phyloP scores from a whole-genome alignment of 2,888 invertebrate species.

The Norana najaformis region DNA sequence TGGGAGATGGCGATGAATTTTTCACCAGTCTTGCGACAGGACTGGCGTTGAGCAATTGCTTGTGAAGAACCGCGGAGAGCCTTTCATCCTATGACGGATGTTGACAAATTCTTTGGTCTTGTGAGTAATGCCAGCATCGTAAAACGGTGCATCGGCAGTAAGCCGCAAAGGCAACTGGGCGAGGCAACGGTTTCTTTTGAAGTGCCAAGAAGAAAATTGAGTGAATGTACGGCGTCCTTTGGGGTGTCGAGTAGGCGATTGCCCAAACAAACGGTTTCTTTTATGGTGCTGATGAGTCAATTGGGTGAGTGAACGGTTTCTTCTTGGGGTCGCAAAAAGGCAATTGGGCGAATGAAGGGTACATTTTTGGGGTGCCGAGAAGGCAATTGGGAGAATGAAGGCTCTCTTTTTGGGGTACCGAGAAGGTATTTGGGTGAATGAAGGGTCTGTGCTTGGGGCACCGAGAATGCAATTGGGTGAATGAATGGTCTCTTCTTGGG shows the following conservation, averaged over 20 bases:
- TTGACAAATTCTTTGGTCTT: conserved; percentile 5
- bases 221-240: too few relatives aligned
- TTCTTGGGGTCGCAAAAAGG: too few relatives aligned
- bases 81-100: not conserved
- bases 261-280: not conserved
- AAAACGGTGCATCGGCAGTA: not conserved
- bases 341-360: too few relatives aligned
- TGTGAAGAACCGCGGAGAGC: not conserved
- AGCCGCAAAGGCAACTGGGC: not conserved
- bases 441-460: not conserved
- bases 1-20: not conserved
- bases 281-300: not conserved
- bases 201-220: not conserved
- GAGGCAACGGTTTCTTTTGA: not conserved
- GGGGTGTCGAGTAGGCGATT: too few relatives aligned
- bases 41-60: not conserved
- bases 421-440: not conserved
- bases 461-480: not conserved
- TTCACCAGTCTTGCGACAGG: not conserved
- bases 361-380: not conserved
- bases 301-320: too few relatives aligned
- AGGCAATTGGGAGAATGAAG: not conserved
- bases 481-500: not conserved
- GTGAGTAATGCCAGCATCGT: not conserved
- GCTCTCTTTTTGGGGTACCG: not conserved